phyloP scores from a whole-genome alignment of 2,113 vertebrate species.

The Zosterops borbonicus region DNA sequence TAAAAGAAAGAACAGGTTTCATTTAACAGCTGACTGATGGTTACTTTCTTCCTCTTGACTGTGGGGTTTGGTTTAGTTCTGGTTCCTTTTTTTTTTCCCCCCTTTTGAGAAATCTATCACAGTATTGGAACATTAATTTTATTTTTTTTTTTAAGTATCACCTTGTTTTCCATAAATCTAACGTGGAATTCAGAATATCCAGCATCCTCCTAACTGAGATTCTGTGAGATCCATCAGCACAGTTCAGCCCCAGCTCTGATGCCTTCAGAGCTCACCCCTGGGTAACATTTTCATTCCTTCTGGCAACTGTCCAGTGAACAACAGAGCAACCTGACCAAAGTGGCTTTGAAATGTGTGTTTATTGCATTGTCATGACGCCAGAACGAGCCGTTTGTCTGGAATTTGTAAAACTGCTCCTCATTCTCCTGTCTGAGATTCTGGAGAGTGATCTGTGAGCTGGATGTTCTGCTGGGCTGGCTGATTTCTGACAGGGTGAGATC shows the following conservation, averaged over 20 bases:
- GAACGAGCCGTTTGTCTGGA: not conserved
- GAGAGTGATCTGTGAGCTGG: not conserved
- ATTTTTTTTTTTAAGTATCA: not conserved
- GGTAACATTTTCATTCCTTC: slow-evolving; percentile 35
- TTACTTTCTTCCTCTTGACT: not conserved
- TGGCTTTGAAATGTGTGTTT: slow-evolving; percentile 60
- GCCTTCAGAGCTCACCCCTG: slow-evolving; percentile 30
- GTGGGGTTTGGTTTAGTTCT: not conserved
- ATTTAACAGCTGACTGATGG: slow-evolving; percentile 24
- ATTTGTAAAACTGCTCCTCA: not conserved
- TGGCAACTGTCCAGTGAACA: slow-evolving; percentile 6
- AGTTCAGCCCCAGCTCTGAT: not conserved
- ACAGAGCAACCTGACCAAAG: slow-evolving; percentile 15
- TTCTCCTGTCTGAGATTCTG: not conserved
- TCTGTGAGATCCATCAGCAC: slow-evolving; percentile 14
- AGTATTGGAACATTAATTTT: not conserved
- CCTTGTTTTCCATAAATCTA: not conserved
- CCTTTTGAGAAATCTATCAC: not conserved
- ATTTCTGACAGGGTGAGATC: not conserved
- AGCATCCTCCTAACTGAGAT: not conserved
- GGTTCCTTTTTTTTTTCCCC: not conserved
- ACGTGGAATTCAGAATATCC: not conserved
- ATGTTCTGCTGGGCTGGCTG: not conserved
- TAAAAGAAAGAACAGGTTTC: slow-evolving; percentile 43
- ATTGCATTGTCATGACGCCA: slow-evolving; percentile 51